Percentiles rank a stretch among this genome's conserved stretches.
These are phyloP conservation scores for Cheilosia vernalis DNA, from an alignment of 2,888 invertebrate species.

Conservation along the genomic window DNA sequence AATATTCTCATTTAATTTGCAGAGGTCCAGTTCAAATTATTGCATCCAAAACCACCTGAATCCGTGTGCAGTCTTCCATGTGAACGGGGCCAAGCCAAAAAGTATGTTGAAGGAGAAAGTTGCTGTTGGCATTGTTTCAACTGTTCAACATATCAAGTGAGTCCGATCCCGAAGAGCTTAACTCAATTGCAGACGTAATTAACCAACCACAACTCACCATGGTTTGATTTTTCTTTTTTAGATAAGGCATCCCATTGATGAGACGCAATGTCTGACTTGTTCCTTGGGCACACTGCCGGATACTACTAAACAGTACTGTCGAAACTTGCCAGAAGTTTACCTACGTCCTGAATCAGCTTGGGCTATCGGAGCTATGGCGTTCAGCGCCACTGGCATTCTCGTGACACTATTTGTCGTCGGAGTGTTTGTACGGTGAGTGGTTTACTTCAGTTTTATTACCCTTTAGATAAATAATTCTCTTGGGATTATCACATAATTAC, in stretches of 20 bases:
- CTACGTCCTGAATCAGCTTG: constrained; percentile 92
- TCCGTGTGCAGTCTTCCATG: constrained; percentile 96
- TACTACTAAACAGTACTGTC: constrained; percentile 88
- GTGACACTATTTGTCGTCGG: constrained; percentile 91
- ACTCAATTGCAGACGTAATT: constrained; percentile 45
- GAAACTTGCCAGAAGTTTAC: constrained; percentile 92
- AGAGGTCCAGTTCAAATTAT: constrained; percentile 94
- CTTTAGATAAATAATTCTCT: constrained; percentile 44
- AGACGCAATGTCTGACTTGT: constrained; percentile 93
- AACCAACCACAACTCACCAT: constrained; percentile 16
- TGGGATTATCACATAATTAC: constrained; percentile 62
- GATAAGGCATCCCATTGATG: constrained; percentile 91
- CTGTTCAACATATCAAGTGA: constrained; percentile 93
- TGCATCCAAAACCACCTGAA: constrained; percentile 91
- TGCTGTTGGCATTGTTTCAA: constrained; percentile 98
- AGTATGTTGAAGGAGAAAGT: constrained; percentile 95
- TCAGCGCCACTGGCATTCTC: constrained; percentile 93
- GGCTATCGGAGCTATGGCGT: constrained; percentile 96
- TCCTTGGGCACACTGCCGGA: constrained; percentile 93
- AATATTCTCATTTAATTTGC: constrained; percentile 71
- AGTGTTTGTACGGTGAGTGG: constrained; percentile 88
- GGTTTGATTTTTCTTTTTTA: constrained; percentile 80
- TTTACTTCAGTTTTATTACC: constrained; percentile 34
- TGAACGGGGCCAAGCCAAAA: constrained; percentile 94
- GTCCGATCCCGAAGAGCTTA: constrained; percentile 65